Percentiles rank a stretch among this genome's conserved stretches.
These are phyloP conservation scores for Zaprionus gabonicus DNA, from an alignment of 1,140 invertebrate genomes.

Conservation along the genomic window DNA sequence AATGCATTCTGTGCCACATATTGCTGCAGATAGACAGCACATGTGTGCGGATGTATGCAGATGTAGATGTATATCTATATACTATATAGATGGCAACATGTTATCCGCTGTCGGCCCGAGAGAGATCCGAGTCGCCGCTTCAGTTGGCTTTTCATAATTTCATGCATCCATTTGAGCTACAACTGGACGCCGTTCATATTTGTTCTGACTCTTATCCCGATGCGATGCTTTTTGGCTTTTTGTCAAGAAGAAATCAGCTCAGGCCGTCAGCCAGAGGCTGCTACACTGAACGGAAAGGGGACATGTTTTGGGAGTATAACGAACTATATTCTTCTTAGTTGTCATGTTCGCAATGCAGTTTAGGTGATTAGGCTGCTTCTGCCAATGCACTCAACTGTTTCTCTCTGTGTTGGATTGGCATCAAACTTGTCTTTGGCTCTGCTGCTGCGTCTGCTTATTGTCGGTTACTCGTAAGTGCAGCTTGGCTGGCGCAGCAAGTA, in stretches of 20 bases:
- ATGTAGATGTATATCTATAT: not conserved
- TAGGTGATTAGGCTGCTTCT: not conserved
- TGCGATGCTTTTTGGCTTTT: conserved; percentile 66
- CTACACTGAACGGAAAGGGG: conserved; percentile 17
- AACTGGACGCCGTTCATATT: conserved; percentile 63
- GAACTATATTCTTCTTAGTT: not conserved
- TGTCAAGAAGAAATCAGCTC: conserved; percentile 63
- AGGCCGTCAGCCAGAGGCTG: conserved; percentile 25
- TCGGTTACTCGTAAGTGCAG: conserved; percentile 41
- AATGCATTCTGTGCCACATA: conserved; percentile 1
- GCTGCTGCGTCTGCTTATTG: conserved; percentile 31
- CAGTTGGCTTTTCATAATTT: conserved; percentile 24
- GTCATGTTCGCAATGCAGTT: not conserved
- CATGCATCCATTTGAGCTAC: conserved; percentile 32
- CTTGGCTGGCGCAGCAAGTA: conserved; percentile 48
- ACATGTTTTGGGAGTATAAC: not conserved
- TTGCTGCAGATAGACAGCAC: conserved; percentile 1
- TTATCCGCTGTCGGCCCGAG: not conserved
- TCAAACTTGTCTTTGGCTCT: conserved; percentile 23
- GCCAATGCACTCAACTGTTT: conserved; percentile 3
- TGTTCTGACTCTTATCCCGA: conserved; percentile 30
- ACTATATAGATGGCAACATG: not conserved
- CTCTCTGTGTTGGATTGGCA: conserved; percentile 20
- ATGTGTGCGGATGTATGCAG: not conserved
- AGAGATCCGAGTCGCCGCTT: conserved; percentile 23